Base-by-base conservation (phyloP, 2,797 vertebrate genomes). In the Crenichthys baileyi region DNA sequence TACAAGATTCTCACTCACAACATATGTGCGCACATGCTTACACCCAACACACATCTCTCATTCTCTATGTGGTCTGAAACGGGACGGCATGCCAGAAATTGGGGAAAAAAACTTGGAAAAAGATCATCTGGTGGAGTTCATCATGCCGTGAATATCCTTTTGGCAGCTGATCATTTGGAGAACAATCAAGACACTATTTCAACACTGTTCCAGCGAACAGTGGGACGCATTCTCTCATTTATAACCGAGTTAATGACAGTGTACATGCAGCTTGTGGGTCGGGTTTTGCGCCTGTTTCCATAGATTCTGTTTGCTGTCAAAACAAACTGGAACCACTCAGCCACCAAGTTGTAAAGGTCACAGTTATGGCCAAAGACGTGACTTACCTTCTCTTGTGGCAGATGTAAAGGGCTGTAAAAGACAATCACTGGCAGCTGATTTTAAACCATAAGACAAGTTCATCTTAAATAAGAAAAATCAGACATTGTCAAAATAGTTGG, bases 151-250 rank as follows among this genome's bases (percentile, higher is more conserved):
- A 89, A 88, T 86, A 87, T 93, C 86, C 77, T 79, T 85, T 88
- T 94, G 91, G 91, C 93, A 93, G 90, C 84, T 76, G 4, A 5
- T 78, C 50, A 18, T 85, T 67, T 86, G 80, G 79, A 92, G 90
- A 92, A 94, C 93, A 94, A 94, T 93, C 88, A 83, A 83, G 79
- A 90, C 83, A 89, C 82, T 93, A 93, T 94, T 92, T 90, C 87
- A 84, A 83, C 86, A 83, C 76, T 48, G 50, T 78, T 90, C 67
- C 73, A 77, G 79, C 22, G 73, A 83, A 92, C 88, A 91, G 88
- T 82, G 82, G 83, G 86, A 87, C 1, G 67, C 83, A 90, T 94
- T 92, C 84, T 93, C 84, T 92, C 89, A 85, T 88, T 87, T 80
- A 75, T 82, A 83, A 91, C 83, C 83, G 88, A 84, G 86, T 73